Percentiles rank a stretch among this genome's conserved stretches.
These are phyloP conservation scores for Branchinecta lindahli DNA, from an alignment of 1,140 invertebrate genomes.

Conservation along the genomic window DNA sequence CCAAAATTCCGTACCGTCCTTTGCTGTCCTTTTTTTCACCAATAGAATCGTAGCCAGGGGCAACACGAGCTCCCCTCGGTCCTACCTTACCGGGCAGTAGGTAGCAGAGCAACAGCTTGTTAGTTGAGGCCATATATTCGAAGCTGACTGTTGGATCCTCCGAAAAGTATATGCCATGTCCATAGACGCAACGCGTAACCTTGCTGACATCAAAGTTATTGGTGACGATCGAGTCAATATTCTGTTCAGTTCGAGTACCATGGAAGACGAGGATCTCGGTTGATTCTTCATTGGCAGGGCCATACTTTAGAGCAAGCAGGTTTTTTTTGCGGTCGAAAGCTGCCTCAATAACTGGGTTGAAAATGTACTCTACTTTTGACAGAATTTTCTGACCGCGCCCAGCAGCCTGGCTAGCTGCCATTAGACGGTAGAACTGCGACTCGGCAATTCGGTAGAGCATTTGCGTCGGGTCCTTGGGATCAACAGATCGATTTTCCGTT, in stretches of 20 bases:
- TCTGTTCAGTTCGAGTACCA: constrained; percentile 14
- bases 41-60: not conserved
- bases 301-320: not conserved
- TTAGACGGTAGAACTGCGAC: constrained; percentile 10
- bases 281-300: not conserved
- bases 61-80: not conserved
- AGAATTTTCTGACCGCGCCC: not conserved
- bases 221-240: constrained; percentile 18
- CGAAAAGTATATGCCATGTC: constrained; percentile 16
- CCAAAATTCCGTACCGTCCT: constrained; percentile 12
- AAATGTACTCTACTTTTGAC: constrained; percentile 14
- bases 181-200: constrained; percentile 5
- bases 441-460: constrained; percentile 11
- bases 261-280: constrained; percentile 15
- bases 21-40: not conserved
- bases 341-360: constrained; percentile 1
- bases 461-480: constrained; percentile 12
- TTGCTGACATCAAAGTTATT: constrained; percentile 12
- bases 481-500: not conserved
- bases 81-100: constrained; percentile 14
- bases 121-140: not conserved
- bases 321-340: not conserved
- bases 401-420: not conserved
- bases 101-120: constrained; percentile 13
- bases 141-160: constrained; percentile 14